Evolutionary conservation across 2,113 vertebrate genomes (phyloP), one percentile per base, ranked within the genome.

Genomic region (Cyphomyrus discorhynchus): DNA sequence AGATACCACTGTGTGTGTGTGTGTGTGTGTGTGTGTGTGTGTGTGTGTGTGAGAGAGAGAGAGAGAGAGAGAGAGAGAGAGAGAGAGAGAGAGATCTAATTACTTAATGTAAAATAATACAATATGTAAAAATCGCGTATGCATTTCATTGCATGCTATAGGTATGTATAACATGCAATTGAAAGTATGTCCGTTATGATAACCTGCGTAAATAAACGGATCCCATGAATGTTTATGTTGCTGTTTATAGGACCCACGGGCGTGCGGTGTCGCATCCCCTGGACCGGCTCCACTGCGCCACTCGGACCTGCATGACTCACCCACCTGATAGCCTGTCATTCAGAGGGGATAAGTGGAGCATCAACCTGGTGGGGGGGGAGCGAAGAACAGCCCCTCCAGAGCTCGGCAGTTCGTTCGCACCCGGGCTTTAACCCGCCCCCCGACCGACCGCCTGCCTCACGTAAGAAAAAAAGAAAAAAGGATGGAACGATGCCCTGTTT

Each of bases 241-340:
- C 24, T 77, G 70, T 39, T 77, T 11, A 77, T 8, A 39, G 70
- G 70, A 31, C 13, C 66, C 66, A 13, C 13, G 31, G 66, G n/a
- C 66, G 11, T 74, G 10, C 3, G 66, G 31, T 74, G 66, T 74
- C n/a, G 70, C 70, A 77, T 39, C 70, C 70, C 4, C 4, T 10
- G 66, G 66, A 35, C 66, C 31, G 31, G 70, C 70, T 35, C 27
- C 70, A 80, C 74, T 80, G 74, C 74, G 74, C 74, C 74, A 80
- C 35, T 80, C 92, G 92, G 91, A 93, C 93, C 93, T 77, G 93
- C 94, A 95, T 95, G 95, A 95, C 92, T 96, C 95, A 95, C 91
- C 85, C 88, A 56, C 62, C 42, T 89, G 47, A 89, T 88, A 87
- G 87, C 45, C 52, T 89, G 47, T 53, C 88, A 91, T 90, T 70